Conservation (phyloP, 2,113 vertebrate genomes). For the Carlito syrichta region DNA sequence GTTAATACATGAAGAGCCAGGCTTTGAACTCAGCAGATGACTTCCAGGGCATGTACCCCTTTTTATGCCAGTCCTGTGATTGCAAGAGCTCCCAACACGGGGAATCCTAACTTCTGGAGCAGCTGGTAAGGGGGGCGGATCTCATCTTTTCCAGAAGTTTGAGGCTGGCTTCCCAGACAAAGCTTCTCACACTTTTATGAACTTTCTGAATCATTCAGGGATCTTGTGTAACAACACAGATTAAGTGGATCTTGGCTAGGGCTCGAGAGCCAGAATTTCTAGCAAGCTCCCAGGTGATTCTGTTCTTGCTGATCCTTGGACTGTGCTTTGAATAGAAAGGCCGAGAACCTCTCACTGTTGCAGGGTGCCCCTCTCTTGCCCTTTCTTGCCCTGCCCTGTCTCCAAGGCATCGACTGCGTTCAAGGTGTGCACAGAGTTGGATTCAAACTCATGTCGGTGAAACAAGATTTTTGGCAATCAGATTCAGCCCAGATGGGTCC, state of each 20-base stretch:
- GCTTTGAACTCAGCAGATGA: background rate
- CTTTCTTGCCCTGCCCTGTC: background rate
- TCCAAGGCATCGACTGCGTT: background rate
- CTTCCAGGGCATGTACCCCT: background rate
- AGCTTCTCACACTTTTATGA: background rate
- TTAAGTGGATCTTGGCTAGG: background rate
- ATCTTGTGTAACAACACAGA: background rate
- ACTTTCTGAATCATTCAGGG: background rate
- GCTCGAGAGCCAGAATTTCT: background rate
- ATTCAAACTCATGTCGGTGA: background rate
- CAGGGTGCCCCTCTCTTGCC: background rate
- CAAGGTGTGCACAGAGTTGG: background rate
- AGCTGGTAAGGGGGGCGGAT: too few relatives aligned
- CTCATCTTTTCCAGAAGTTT: background rate
- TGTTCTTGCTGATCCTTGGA: background rate
- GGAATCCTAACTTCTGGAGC: background rate
- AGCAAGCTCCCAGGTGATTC: background rate
- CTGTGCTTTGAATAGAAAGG: background rate
- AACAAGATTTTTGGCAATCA: background rate
- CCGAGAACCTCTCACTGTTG: background rate
- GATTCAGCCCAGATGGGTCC: background rate
- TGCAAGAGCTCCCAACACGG: background rate
- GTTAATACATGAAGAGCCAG: background rate
- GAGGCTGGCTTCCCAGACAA: background rate
- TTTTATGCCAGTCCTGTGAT: rapidly evolving